phyloP scores from a whole-genome alignment of 2,888 invertebrate species.

The Melanostoma scalare region DNA sequence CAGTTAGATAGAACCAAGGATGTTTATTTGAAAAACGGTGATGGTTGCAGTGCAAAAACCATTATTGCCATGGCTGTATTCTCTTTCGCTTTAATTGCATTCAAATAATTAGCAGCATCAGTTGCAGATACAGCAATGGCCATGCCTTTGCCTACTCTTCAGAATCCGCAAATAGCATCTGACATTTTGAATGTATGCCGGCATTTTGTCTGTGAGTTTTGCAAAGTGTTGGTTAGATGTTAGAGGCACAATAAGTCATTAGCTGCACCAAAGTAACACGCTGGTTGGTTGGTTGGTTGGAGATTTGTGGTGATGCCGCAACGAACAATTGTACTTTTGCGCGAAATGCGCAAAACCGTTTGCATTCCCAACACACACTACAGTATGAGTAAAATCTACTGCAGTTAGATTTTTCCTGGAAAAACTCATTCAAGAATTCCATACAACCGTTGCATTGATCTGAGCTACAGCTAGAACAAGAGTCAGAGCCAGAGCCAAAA shows the following conservation, averaged over 20 bases:
- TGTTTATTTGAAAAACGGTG: slow-evolving; percentile 21
- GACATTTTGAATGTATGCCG: slow-evolving; percentile 39
- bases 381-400: slow-evolving; percentile 57
- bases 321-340: slow-evolving; percentile 67
- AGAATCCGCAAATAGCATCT: slow-evolving; percentile 55
- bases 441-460: slow-evolving; percentile 62
- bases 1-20: slow-evolving; percentile 16
- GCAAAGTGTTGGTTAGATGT: slow-evolving; percentile 33
- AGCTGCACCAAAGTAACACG: slow-evolving; percentile 21
- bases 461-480: slow-evolving; percentile 4
- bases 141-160: slow-evolving; percentile 16
- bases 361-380: slow-evolving; percentile 69
- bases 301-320: background rate
- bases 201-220: slow-evolving; percentile 4
- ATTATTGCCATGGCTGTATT: slow-evolving; percentile 34
- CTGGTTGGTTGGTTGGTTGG: slow-evolving; percentile 3
- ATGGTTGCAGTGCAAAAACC: slow-evolving; percentile 25
- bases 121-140: slow-evolving; percentile 26
- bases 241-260: slow-evolving; percentile 52
- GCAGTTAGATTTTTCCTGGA: slow-evolving; percentile 71
- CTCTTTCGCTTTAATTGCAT: slow-evolving; percentile 67
- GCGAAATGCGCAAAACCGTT: slow-evolving; percentile 70
- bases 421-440: slow-evolving; percentile 73
- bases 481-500: slow-evolving; percentile 39
- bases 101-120: slow-evolving; percentile 70